Evolutionary conservation across 2,888 invertebrate species (phyloP), one percentile per base, ranked within the genome.

Genomic region (Xylocampa areola): DNA sequence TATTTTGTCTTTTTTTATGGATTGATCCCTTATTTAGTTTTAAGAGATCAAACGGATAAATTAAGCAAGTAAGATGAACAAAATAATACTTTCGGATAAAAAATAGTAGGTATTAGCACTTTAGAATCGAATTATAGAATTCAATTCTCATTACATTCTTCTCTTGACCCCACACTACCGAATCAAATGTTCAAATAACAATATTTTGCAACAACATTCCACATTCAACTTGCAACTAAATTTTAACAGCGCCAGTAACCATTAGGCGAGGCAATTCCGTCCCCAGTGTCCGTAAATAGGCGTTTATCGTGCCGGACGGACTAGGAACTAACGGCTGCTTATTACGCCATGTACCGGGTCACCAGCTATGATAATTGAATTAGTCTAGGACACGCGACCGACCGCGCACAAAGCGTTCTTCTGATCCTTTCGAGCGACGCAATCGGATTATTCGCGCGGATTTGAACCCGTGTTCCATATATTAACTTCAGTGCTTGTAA

Each of bases 361-460:
- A 81, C 75, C 62, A 72, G 69, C 71, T 77, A 74, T 80, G 77
- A 67, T 91, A 91, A 91, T 91, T 87, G 80, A 85, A 90, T 91
- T 90, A 90, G 83, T 76, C 67, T 77, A 80, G 82, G 80, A 82
- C 80, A 86, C 83, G 88, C 86, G 84, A 85, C 76, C 77, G 82
- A 77, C 78, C 81, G 81, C 62, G 72, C 79, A 85, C 85, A 87
- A 88, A 89, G 87, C 82, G 82, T 79, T 85, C 80, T 77, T 79
- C 72, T 69, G 77, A 79, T 79, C 85, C 87, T 82, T 81, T 84
- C 76, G 75, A 68, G 76, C 79, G 79, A 52, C 74, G 78, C 89
- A 89, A 92, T 91, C 86, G 85, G 85, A 91, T 92, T 92, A 92
- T 80, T 88, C 79, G 76, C 86, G 84, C 84, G 84, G 87, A 86